Base-by-base conservation (phyloP, 2,113 vertebrate genomes). In the Choloepus hoffmanni region DNA sequence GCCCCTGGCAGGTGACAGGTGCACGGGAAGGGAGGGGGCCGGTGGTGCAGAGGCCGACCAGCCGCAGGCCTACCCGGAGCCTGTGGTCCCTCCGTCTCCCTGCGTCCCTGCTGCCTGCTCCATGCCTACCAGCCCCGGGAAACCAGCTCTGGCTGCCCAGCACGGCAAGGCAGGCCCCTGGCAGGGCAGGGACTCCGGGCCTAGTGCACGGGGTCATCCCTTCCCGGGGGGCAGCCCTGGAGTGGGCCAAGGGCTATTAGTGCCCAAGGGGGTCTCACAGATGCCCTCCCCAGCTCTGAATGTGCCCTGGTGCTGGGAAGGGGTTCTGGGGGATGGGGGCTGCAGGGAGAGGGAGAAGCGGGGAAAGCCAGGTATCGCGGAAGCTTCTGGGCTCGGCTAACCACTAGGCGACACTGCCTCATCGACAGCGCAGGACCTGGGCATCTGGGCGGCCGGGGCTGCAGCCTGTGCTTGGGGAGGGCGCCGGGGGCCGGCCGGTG, bases 371-470 rank as follows among this genome's bases (percentile, higher is more conserved):
- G 45, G 36, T 48, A 16, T 89, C 70, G 43, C 3, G 7, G 60
- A 78, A 92, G 43, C n/a, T 2, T 50, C 18, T 2, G 48, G 68
- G 92, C 90, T 70, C 78, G 3, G 82, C 96, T 95, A 95, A 95
- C 97, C 97, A 91, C 95, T 97, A 97, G 97, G 91, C 96, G 95
- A 97, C 97, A 79, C 97, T 97, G 95, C 96, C 96, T 96, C 94
- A 95, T 95, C 91, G 96, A 53, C 95, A 94, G 72, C 0, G 0
- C 28, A 2, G 95, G 62, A 92, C 90, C 88, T 91, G 70, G 90
- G 90, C 85, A 68, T 36, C 89, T 33, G 0, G 8, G 4, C 2
- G 12, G 65, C 18, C 19, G 11, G 70, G 62, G 68, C 30, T 2
- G 23, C 43, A 0, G 2, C 53, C 68, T 14, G 55, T 24, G 81